Percentiles rank a stretch among this genome's conserved stretches.
Conservation (phyloP, 2,113 vertebrate genomes). For the Megaptera novaeangliae region DNA sequence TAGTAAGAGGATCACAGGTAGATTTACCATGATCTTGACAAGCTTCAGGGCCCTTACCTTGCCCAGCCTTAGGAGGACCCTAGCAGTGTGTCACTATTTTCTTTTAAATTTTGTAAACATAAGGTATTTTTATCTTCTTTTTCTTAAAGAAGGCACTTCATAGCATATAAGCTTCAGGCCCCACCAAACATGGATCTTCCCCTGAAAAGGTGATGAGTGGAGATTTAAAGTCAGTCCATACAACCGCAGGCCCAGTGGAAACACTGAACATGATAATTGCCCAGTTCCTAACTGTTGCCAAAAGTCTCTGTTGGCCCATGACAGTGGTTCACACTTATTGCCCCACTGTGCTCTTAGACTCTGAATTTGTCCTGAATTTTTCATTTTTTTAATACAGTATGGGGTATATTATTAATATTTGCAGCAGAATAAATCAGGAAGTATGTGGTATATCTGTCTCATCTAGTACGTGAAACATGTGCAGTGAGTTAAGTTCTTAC, state of each 20-base stretch:
- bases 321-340: not conserved
- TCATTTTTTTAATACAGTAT: not conserved
- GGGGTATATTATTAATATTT: not conserved
- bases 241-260: not conserved
- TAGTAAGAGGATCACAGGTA: not conserved
- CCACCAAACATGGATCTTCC: not conserved
- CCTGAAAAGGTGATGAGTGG: not conserved
- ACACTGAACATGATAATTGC: not conserved
- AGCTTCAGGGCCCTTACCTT: not conserved
- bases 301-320: not conserved
- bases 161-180: not conserved
- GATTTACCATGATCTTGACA: not conserved
- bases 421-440: not conserved
- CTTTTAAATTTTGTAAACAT: not conserved
- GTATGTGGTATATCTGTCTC: not conserved
- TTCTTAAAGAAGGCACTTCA: not conserved
- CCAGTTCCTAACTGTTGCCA: not conserved
- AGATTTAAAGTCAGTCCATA: not conserved
- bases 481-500: not conserved
- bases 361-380: not conserved
- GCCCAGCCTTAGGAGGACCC: not conserved
- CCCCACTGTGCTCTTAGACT: not conserved
- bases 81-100: not conserved
- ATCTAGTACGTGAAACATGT: not conserved
- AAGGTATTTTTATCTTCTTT: not conserved